Evolutionary conservation across 2,113 vertebrate species (phyloP).

Genomic region (Stegastes partitus): DNA sequence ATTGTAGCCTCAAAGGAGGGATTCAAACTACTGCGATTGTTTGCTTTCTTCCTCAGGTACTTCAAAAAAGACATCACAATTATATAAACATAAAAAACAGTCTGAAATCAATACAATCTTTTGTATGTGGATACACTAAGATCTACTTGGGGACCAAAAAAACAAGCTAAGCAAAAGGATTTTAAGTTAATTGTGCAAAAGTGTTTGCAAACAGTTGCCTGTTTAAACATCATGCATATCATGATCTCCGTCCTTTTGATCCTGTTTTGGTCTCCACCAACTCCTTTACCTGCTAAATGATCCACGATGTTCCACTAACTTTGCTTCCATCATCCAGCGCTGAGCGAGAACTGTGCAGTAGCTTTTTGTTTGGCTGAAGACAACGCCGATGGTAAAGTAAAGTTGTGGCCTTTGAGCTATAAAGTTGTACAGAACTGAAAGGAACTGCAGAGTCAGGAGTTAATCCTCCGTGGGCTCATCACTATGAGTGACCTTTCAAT

Average conservation of each 20-base stretch:
- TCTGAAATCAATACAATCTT: not conserved
- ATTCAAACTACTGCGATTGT: no score
- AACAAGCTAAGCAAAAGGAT: not conserved
- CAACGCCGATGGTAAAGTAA: not conserved
- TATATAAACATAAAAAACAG: no score
- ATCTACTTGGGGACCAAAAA: constrained; percentile 7
- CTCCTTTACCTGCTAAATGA: not conserved
- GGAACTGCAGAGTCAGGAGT: not conserved
- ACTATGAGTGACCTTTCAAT: no score
- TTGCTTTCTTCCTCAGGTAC: no score
- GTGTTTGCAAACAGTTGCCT: no score
- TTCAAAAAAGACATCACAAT: no score
- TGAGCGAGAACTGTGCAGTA: no score
- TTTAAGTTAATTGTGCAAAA: no score
- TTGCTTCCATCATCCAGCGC: no score
- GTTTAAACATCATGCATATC: not conserved
- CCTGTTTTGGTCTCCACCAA: no score
- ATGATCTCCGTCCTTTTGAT: no score
- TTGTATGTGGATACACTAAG: not conserved
- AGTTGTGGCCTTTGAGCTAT: not conserved
- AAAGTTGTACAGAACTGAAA: not conserved
- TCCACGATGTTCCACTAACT: no score
- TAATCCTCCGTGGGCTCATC: not conserved
- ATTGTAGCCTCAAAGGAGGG: not conserved
- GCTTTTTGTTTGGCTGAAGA: not conserved